Conservation (phyloP, 2,888 invertebrate genomes). For the Orthosia incerta region DNA sequence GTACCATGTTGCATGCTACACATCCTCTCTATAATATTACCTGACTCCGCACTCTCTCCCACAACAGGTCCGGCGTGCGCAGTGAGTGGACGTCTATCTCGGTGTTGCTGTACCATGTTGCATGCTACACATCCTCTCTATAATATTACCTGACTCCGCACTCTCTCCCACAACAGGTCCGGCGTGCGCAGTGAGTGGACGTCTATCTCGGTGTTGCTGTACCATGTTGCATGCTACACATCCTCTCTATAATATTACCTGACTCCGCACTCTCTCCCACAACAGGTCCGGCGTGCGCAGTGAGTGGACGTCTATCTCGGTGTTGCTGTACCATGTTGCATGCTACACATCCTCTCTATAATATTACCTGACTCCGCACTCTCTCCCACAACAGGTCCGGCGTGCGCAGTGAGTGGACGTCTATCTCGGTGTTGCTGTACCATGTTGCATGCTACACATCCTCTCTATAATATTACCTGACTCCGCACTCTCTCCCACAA, state of each 20-base stretch:
- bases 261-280: no score
- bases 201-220: conserved; percentile 1
- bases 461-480: not conserved
- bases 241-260: no score
- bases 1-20: not conserved
- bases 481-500: not conserved
- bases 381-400: no score
- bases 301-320: no score
- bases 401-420: not conserved
- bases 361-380: no score
- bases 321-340: no score
- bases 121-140: not conserved
- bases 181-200: conserved; percentile 9
- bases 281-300: no score
- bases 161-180: conserved; percentile 11
- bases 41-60: conserved; percentile 2
- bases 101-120: not conserved
- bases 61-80: not conserved
- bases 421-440: no score
- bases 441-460: no score
- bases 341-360: no score
- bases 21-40: not conserved
- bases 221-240: not conserved
- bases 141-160: conserved; percentile 1
- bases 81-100: conserved; percentile 2